Conservation (phyloP, 2,797 vertebrate species). For the Alcedo quadribrachys region DNA sequence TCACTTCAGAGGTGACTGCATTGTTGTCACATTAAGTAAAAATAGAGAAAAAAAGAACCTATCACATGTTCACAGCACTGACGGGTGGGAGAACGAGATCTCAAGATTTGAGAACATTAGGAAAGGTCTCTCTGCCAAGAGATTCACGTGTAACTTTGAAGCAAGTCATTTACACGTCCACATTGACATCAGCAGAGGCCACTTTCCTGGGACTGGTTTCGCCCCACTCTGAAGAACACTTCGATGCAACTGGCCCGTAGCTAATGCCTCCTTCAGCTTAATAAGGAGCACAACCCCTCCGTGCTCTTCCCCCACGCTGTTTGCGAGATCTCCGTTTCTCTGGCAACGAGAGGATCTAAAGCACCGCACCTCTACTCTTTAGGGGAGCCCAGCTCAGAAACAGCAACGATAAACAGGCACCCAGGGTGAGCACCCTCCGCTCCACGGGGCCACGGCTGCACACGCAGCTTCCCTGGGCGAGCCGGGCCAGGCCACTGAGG, state of each 20-base stretch:
- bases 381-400: not conserved
- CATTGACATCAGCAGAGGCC: too few species aligned
- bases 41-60: not conserved
- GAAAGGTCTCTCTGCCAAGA: not conserved
- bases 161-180: rapidly evolving
- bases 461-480: not conserved
- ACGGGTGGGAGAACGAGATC: not conserved
- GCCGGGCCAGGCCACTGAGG: too few species aligned
- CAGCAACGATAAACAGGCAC: rapidly evolving
- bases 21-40: not conserved
- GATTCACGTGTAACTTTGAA: rapidly evolving
- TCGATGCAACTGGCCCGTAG: rapidly evolving
- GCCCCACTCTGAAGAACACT: not conserved
- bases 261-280: rapidly evolving
- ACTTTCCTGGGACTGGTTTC: not conserved
- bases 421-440: not conserved
- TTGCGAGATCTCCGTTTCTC: not conserved
- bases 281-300: rapidly evolving
- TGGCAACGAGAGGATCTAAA: rapidly evolving
- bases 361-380: not conserved
- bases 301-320: rapidly evolving
- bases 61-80: rapidly evolving
- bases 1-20: not conserved
- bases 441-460: not conserved
- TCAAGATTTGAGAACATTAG: rapidly evolving